Evolutionary conservation across 2,113 vertebrate species (phyloP).

Genomic region (Dipodomys stephensi): DNA sequence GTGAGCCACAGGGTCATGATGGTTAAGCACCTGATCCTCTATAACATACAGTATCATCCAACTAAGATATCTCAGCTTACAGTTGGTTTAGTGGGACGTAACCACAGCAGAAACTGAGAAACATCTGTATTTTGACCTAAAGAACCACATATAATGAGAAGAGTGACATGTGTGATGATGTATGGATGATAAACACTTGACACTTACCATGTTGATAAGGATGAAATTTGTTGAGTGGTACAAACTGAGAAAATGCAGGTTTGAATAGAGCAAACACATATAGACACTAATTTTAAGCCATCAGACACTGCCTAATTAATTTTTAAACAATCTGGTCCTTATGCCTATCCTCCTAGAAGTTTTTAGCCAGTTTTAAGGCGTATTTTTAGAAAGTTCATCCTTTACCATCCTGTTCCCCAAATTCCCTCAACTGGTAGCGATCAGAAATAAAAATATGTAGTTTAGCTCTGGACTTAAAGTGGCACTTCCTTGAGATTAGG

Average conservation of each 20-base stretch:
- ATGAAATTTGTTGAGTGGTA: conserved; percentile 29
- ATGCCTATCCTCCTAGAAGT: background rate
- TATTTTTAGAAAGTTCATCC: background rate
- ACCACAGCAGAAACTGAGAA: background rate
- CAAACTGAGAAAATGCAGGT: background rate
- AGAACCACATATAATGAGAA: conserved; percentile 23
- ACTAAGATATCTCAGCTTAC: background rate
- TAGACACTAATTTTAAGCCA: background rate
- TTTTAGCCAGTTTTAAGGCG: background rate
- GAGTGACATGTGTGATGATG: background rate
- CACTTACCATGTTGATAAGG: background rate
- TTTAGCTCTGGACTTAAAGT: background rate
- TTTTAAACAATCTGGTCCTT: background rate
- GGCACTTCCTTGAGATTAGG: background rate
- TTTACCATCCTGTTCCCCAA: background rate
- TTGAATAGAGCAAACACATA: background rate
- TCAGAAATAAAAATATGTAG: background rate
- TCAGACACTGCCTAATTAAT: background rate
- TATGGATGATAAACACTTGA: background rate
- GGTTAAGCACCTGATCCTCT: background rate
- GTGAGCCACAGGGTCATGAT: background rate
- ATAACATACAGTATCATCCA: too few species aligned
- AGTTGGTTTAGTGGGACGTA: background rate
- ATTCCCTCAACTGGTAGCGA: background rate
- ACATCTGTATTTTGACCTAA: background rate